These are phyloP conservation scores for Tetrax tetrax DNA, from an alignment of 2,113 vertebrate species.

Conservation along the genomic window DNA sequence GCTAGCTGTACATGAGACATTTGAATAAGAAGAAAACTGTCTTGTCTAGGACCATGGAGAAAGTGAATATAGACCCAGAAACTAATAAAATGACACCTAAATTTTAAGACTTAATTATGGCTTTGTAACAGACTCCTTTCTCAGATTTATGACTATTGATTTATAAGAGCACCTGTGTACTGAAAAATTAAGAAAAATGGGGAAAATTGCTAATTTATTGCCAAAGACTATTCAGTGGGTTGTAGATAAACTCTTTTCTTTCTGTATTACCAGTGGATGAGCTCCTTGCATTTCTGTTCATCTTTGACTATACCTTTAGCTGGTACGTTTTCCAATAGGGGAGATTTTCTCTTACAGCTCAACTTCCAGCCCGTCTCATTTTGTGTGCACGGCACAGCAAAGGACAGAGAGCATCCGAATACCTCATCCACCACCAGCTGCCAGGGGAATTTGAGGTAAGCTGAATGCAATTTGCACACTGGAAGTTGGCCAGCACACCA, in stretches of 20 bases:
- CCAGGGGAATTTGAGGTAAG: constrained; percentile 31
- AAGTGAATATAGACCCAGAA: background rate
- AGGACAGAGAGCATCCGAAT: background rate
- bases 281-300: background rate
- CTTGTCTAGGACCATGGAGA: background rate
- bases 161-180: constrained; percentile 36
- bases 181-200: background rate
- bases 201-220: constrained; percentile 27
- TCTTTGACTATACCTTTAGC: background rate
- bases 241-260: constrained; percentile 33
- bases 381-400: background rate
- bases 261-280: background rate
- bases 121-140: background rate
- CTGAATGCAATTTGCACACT: constrained; percentile 46
- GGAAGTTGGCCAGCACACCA: constrained; percentile 53
- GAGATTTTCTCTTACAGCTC: background rate
- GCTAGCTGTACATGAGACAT: background rate
- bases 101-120: constrained; percentile 21
- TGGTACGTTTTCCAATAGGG: background rate
- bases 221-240: background rate
- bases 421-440: constrained; percentile 24
- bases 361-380: background rate
- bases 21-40: background rate
- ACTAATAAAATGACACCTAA: background rate
- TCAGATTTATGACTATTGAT: constrained; percentile 42